A percentile compares a stretch with the other conserved stretches of the same genome.
These are phyloP conservation scores for Galagoides demidoff DNA, from an alignment of 2,797 vertebrate genomes.

Conservation along the genomic window DNA sequence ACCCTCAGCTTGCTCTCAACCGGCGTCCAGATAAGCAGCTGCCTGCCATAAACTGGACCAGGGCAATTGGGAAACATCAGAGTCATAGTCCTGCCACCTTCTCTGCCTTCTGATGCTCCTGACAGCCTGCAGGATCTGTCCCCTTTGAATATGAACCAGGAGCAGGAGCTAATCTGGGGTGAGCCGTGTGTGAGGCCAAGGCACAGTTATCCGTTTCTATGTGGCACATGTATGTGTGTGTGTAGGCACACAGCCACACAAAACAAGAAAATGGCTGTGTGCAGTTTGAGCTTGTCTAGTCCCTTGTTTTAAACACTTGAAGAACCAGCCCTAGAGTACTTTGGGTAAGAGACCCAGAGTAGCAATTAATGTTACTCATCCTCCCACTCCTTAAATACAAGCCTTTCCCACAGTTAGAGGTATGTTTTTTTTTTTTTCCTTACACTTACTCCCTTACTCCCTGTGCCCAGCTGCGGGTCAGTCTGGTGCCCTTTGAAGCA, in stretches of 20 bases:
- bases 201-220: no score
- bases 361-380: conserved; percentile 37
- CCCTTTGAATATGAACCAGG: not conserved
- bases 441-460: not conserved
- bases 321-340: conserved; percentile 38
- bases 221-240: not conserved
- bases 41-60: not conserved
- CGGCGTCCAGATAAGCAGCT: not conserved
- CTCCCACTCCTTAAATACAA: not conserved
- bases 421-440: not conserved
- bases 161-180: not conserved
- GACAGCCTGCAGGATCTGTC: not conserved
- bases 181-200: not conserved
- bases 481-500: not conserved
- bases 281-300: not conserved
- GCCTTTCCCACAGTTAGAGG: not conserved
- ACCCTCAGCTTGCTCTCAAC: not conserved
- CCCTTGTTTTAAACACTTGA: not conserved
- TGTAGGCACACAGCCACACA: no score
- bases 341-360: conserved; percentile 22
- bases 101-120: not conserved
- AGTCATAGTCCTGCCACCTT: fast-evolving
- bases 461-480: not conserved
- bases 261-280: not conserved
- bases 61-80: not conserved